Evolutionary conservation across 2,113 vertebrate genomes (phyloP).

Genomic region (Triplophysa siluroides): DNA sequence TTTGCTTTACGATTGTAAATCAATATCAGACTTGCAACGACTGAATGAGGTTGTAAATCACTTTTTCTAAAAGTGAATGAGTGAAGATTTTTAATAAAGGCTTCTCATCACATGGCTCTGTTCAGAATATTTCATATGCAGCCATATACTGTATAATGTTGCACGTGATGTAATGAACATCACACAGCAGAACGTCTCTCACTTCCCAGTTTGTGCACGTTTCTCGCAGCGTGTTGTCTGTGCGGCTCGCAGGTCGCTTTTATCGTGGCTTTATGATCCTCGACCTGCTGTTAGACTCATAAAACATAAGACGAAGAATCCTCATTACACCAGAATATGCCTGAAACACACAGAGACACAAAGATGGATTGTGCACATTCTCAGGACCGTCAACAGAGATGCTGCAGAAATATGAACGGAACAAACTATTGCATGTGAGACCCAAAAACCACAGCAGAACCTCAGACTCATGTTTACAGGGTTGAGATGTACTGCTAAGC

Average conservation of each 20-base stretch:
- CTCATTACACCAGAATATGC: constrained; percentile 41
- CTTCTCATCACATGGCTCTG: background rate
- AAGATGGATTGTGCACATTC: background rate
- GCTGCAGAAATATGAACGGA: background rate
- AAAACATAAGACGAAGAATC: constrained; percentile 58
- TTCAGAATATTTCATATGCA: background rate
- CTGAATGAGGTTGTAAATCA: no score
- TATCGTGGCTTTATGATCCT: constrained; percentile 68
- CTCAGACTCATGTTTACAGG: background rate
- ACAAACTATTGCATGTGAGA: background rate
- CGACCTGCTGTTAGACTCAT: constrained; percentile 64
- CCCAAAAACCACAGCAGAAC: background rate
- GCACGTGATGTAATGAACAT: background rate
- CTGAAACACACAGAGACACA: constrained; percentile 7
- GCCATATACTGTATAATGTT: background rate
- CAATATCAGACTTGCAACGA: no score
- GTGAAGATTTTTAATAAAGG: no score
- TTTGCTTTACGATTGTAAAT: no score
- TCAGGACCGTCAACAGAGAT: background rate
- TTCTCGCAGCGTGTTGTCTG: constrained; percentile 55
- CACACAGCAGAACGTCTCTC: background rate
- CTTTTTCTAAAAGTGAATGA: no score
- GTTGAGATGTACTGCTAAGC: background rate
- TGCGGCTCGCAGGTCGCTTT: constrained; percentile 62
- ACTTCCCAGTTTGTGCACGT: constrained; percentile 47